Evolutionary conservation across 2,888 invertebrate genomes (phyloP), one percentile per base, ranked within the genome.

Genomic region (Choristoneura rosaceana): DNA sequence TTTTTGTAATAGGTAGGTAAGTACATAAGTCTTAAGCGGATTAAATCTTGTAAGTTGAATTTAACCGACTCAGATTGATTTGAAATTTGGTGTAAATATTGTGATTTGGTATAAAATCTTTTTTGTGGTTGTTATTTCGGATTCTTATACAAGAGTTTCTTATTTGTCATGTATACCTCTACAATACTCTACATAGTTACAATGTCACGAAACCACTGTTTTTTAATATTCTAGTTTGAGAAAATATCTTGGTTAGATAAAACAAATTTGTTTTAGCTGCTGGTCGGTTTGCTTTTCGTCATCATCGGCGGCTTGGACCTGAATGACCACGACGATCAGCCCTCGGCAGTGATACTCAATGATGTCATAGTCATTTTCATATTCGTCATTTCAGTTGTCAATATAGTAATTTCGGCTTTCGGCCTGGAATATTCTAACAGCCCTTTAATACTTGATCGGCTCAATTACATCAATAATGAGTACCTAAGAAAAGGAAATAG

Each of bases 371-470:
- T 98, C 75, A 95, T 97, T 83, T 95, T 97, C 77, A 95, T 98
- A 82, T 98, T 98, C 91, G 87, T 97, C 66, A 97, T 98, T 87
- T 97, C 97, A 15, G 95, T 97, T 66, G 94, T 96, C 62, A 98
- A 98, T 87, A 96, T 98, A 75, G 95, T 98, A 62, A 97, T 97
- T 83, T 97, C 98, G 60, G 97, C 97, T 55, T 98, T 98, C 84
- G 98, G 97, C 66, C 96, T 98, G 78, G 97, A 97, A 84, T 96
- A 96, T 85, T 96, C 96, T 10, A 96, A 95, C 80, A 95, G 95
- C 78, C 95, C 96, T 0, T 87, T 96, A 68, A 90, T 94, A 77
- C 89, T 96, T 74, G 90, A 94, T 74, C 84, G 94, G 15, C 79
- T 94, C 8, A 84, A 87, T 76, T 85, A 86, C 78, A 86, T 93